phyloP scores from a whole-genome alignment of 2,888 invertebrate species.

The Stenchaetothrips biformis region DNA sequence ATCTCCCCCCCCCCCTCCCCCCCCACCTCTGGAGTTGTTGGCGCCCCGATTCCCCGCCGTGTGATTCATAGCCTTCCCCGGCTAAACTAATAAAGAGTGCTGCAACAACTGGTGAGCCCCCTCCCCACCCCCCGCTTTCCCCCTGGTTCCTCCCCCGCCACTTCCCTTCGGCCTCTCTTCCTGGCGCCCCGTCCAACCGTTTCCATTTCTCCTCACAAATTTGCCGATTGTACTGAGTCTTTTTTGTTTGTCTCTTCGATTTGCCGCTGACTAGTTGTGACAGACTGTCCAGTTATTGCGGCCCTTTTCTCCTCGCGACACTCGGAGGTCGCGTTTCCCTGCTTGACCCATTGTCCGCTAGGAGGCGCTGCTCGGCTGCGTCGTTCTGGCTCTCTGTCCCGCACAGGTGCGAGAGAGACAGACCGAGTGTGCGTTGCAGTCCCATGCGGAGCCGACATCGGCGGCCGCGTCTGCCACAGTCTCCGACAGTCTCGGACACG shows the following conservation, averaged over 20 bases:
- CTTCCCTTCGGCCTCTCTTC: conserved; percentile 27
- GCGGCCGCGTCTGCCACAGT: background rate
- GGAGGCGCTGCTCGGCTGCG: conserved; percentile 14
- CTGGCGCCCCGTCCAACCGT: background rate
- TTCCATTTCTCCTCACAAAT: too few species aligned
- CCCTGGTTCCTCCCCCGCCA: conserved; percentile 32
- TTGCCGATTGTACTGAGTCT: too few species aligned
- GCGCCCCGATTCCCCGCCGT: conserved; percentile 34
- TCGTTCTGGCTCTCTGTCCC: conserved; percentile 18
- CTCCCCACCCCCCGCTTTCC: conserved; percentile 32
- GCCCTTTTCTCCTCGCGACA: conserved; percentile 17
- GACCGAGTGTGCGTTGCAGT: conserved; percentile 26
- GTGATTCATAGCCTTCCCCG: conserved; percentile 26
- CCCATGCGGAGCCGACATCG: conserved; percentile 35
- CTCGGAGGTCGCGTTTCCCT: conserved; percentile 27
- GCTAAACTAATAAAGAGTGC: conserved; percentile 23
- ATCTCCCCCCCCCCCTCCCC: conserved; percentile 29
- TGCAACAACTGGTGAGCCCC: background rate
- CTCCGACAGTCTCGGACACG: background rate
- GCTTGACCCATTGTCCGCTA: conserved; percentile 12
- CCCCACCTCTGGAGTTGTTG: conserved; percentile 33
- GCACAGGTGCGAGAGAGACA: too few species aligned
- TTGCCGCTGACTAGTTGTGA: too few species aligned
- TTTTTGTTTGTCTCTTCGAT: too few species aligned
- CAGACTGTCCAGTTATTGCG: too few species aligned